These are phyloP conservation scores for Meloidogyne chitwoodi DNA, from an alignment of 1,140 invertebrate species.

Conservation along the genomic window DNA sequence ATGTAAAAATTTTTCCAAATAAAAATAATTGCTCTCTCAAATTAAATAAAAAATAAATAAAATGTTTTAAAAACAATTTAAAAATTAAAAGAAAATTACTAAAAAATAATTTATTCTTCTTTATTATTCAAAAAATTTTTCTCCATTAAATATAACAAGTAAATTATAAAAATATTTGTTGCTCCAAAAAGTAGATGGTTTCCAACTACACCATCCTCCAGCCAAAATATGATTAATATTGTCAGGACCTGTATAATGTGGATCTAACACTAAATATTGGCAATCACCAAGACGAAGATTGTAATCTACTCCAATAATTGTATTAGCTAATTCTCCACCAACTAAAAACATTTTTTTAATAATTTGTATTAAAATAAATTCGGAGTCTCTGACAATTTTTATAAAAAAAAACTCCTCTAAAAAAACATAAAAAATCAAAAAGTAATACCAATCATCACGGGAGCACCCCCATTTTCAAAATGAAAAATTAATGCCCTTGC, in stretches of 20 bases:
- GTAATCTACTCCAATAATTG: slow-evolving; percentile 87
- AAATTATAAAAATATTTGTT: slow-evolving; percentile 55
- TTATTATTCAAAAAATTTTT: neutral
- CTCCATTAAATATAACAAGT: slow-evolving; percentile 38
- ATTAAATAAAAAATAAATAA: neutral
- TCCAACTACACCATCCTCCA: slow-evolving; percentile 60
- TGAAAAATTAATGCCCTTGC: slow-evolving; percentile 78
- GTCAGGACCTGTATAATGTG: slow-evolving; percentile 83
- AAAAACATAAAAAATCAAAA: neutral
- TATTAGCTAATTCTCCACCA: slow-evolving; percentile 92
- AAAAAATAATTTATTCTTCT: neutral
- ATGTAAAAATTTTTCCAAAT: too few species aligned
- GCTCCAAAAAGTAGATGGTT: slow-evolving; percentile 53
- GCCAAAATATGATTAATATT: slow-evolving; percentile 64
- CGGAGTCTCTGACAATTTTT: too few species aligned
- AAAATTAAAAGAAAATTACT: neutral
- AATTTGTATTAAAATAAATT: too few species aligned
- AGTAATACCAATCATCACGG: slow-evolving; percentile 86
- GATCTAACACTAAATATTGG: slow-evolving; percentile 89
- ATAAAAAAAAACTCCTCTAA: neutral
- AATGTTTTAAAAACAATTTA: neutral
- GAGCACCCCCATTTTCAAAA: slow-evolving; percentile 86
- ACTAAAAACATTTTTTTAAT: slow-evolving; percentile 24
- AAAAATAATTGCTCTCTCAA: neutral
- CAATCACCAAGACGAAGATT: slow-evolving; percentile 73